Evolutionary conservation across 2,888 invertebrate genomes (phyloP).

Genomic region (Drosophila prostipennis): DNA sequence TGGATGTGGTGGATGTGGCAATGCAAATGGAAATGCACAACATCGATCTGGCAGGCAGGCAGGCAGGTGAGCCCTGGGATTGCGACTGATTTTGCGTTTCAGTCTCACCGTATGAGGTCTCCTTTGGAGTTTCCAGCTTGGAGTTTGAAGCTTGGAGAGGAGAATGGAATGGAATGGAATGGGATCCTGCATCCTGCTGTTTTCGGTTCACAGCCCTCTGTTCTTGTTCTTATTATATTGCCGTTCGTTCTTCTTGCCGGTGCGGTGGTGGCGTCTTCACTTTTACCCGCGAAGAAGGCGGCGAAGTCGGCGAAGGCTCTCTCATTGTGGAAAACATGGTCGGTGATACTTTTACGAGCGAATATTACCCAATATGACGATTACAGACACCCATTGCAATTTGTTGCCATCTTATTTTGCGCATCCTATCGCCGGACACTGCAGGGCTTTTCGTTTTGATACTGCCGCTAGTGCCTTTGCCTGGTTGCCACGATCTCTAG

Average conservation of each 20-base stretch:
- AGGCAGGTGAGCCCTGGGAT: conserved; percentile 10
- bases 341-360: conserved; percentile 69
- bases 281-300: conserved; percentile 7
- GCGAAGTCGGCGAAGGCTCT: conserved; percentile 16
- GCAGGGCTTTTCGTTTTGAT: conserved; percentile 76
- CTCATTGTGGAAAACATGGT: conserved; percentile 13
- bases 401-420: conserved; percentile 74
- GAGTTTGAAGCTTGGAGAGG: neutral
- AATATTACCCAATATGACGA: conserved; percentile 75
- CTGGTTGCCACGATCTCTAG: conserved; percentile 50
- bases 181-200: conserved; percentile 12
- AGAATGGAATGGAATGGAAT: neutral
- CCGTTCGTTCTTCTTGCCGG: conserved; percentile 3
- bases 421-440: conserved; percentile 68
- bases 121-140: no score
- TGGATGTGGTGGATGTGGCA: neutral
- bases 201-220: conserved; percentile 46
- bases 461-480: conserved; percentile 52
- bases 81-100: conserved; percentile 5
- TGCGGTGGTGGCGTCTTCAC: conserved; percentile 14
- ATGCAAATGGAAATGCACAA: conserved; percentile 8
- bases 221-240: conserved; percentile 44
- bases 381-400: conserved; percentile 70
- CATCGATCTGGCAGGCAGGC: conserved; percentile 30
- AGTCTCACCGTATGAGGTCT: conserved; percentile 8